A percentile compares a stretch with the other conserved stretches of the same genome.
These are phyloP conservation scores for Lamprologus lemairii DNA, from an alignment of 2,113 vertebrate genomes.

Conservation along the genomic window DNA sequence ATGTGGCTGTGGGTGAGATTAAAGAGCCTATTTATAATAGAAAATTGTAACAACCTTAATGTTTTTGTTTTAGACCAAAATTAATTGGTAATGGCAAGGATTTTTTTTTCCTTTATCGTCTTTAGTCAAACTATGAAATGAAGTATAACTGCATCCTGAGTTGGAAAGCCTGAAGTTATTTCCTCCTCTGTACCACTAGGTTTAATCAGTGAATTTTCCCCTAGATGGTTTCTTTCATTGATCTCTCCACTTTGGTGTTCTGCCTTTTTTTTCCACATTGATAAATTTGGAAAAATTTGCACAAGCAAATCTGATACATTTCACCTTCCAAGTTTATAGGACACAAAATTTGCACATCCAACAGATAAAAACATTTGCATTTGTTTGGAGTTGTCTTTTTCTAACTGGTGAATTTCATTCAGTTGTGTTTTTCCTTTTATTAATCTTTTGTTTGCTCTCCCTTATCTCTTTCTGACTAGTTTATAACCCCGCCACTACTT, in stretches of 20 bases:
- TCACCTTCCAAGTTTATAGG: background rate
- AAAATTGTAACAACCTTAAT: background rate
- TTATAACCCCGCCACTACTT: background rate
- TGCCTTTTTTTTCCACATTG: background rate
- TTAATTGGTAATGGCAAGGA: background rate
- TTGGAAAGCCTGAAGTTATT: background rate
- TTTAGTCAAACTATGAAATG: background rate
- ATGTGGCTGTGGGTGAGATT: background rate
- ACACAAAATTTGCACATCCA: background rate
- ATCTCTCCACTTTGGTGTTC: background rate
- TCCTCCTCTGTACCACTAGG: background rate
- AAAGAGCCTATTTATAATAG: background rate
- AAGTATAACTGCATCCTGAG: background rate
- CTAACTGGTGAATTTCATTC: background rate
- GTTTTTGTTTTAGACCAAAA: background rate
- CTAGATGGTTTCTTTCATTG: background rate
- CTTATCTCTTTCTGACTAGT: background rate
- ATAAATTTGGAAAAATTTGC: background rate
- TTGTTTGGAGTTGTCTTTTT: background rate
- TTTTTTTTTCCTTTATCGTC: background rate
- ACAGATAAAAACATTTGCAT: background rate
- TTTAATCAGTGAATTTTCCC: background rate
- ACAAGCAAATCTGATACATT: background rate
- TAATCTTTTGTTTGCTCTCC: background rate
- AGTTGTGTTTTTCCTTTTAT: background rate